Evolutionary conservation across 2,888 invertebrate genomes (phyloP).

Genomic region (Drosophila greeni): DNA sequence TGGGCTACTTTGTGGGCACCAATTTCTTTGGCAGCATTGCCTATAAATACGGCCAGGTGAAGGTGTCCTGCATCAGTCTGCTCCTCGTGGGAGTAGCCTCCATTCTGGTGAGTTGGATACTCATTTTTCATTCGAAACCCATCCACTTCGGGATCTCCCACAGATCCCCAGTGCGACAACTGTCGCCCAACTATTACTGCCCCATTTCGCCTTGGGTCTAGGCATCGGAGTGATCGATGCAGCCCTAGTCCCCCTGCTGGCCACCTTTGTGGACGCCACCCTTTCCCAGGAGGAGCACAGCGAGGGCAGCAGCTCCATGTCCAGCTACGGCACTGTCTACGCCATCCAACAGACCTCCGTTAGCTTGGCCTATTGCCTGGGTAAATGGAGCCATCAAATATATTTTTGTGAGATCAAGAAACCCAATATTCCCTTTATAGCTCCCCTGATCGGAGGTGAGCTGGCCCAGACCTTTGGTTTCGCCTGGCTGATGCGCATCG

Average conservation of each 20-base stretch:
- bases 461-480: conserved; percentile 85
- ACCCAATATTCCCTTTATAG: conserved; percentile 76
- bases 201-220: conserved; percentile 89
- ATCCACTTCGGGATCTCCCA: background rate
- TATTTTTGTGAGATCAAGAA: background rate
- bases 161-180: conserved; percentile 83
- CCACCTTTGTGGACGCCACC: conserved; percentile 84
- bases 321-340: conserved; percentile 89
- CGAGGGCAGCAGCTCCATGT: conserved; percentile 67
- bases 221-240: conserved; percentile 90
- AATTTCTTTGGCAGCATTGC: conserved; percentile 87
- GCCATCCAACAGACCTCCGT: conserved; percentile 90
- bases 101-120: conserved; percentile 80
- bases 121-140: no score
- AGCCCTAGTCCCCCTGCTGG: conserved; percentile 87
- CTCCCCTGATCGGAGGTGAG: conserved; percentile 87
- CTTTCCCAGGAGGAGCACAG: conserved; percentile 71
- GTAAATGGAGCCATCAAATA: conserved; percentile 76
- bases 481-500: conserved; percentile 85
- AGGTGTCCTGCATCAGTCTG: conserved; percentile 83
- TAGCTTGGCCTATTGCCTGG: conserved; percentile 88
- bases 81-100: conserved; percentile 83
- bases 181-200: conserved; percentile 83
- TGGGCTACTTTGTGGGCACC: conserved; percentile 90
- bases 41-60: conserved; percentile 83